A percentile compares a stretch with the other conserved stretches of the same genome.
These are phyloP conservation scores for Epinotia bilunana DNA, from an alignment of 2,888 invertebrate species.

Conservation along the genomic window DNA sequence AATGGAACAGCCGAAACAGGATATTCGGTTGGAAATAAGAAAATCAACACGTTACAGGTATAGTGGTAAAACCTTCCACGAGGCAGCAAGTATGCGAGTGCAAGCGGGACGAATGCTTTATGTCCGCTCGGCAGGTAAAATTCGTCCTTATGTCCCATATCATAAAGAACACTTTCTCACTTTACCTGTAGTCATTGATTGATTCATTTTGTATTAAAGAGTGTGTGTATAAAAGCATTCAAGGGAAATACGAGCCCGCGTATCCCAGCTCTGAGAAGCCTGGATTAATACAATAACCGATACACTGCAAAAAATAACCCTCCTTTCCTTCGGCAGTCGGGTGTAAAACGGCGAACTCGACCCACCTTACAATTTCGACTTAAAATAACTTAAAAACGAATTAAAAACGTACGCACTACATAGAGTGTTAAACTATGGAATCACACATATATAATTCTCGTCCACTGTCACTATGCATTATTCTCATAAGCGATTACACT, in stretches of 20 bases:
- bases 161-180: too few relatives aligned
- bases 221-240: neutral
- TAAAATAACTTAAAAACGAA: conserved; percentile 50
- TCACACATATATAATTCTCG: conserved; percentile 83
- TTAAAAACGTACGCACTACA: conserved; percentile 64
- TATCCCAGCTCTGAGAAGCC: neutral
- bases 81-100: too few relatives aligned
- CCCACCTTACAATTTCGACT: conserved; percentile 52
- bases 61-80: too few relatives aligned
- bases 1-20: neutral
- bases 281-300: neutral
- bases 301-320: conserved; percentile 13
- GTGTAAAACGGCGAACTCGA: conserved; percentile 57
- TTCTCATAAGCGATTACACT: conserved; percentile 71
- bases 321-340: too few relatives aligned
- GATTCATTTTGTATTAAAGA: neutral
- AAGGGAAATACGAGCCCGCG: conserved; percentile 16
- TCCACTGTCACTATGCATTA: conserved; percentile 71
- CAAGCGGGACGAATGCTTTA: too few relatives aligned
- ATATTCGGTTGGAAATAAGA: neutral
- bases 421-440: conserved; percentile 70
- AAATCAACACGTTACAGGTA: neutral
- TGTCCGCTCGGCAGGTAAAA: too few relatives aligned
- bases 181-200: too few relatives aligned
- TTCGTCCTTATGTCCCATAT: too few relatives aligned